Conservation (phyloP, 2,888 invertebrate species). For the Epinotia brunnichana region DNA sequence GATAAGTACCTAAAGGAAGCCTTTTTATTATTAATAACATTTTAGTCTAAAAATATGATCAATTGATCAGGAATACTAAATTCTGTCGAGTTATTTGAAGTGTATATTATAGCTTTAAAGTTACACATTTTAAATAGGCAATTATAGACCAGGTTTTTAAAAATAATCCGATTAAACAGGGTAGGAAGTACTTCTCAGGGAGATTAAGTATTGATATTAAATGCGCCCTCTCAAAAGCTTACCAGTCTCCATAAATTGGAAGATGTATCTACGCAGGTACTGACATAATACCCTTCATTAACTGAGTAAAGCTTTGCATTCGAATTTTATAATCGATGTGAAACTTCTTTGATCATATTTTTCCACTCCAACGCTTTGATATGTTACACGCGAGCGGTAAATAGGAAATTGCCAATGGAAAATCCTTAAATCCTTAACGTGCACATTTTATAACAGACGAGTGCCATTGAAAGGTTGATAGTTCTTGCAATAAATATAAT, state of each 20-base stretch:
- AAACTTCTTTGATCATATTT: conserved; percentile 37
- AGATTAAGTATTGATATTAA: neutral
- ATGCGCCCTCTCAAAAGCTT: neutral
- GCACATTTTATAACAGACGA: conserved; percentile 21
- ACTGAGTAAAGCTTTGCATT: conserved; percentile 17
- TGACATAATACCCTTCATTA: conserved; percentile 17
- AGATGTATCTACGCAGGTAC: neutral
- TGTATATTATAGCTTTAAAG: no score
- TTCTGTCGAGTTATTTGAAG: no score
- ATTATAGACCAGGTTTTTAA: no score
- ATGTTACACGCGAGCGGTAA: conserved; percentile 25
- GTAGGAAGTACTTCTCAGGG: neutral
- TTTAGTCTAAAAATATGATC: no score
- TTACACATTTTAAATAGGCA: no score
- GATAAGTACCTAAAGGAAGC: no score
- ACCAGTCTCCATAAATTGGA: neutral
- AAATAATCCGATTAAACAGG: no score
- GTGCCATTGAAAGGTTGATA: conserved; percentile 2
- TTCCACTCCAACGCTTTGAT: conserved; percentile 37
- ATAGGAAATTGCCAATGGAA: conserved; percentile 33
- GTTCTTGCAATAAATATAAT: neutral
- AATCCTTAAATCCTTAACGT: conserved; percentile 28
- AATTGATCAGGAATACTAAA: no score
- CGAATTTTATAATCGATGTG: conserved; percentile 11
- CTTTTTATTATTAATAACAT: no score